Base-by-base conservation (phyloP, 2,113 vertebrate genomes). In the Rhinoptilus africanus region DNA sequence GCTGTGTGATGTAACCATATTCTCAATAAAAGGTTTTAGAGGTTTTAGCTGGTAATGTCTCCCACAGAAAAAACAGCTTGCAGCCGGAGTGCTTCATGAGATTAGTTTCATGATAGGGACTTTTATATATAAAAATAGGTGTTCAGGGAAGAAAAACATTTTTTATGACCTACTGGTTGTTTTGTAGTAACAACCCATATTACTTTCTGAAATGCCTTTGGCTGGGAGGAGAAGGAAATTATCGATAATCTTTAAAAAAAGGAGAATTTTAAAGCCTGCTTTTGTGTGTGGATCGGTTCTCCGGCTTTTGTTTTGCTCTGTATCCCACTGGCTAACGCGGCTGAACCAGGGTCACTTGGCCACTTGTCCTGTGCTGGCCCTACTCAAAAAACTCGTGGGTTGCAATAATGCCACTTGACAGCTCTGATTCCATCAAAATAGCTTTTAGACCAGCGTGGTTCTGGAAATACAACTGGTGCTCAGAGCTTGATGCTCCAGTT, bases 11-110 rank as follows among this genome's bases (percentile, higher is more conserved):
- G 92, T 92, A 93, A 96, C 88, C 83, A 78, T 91, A 88, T 92
- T 96, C 94, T 79, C 95, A 75, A 92, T 86, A 85, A 94, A 97
- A 93, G 92, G 69, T 92, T 96, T 96, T 93, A 93, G 88, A 68
- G 93, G 83, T 92, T 96, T 94, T 89, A 97, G 85, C 85, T 95
- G 93, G 74, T 95, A 63, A 69, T 88, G 91, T 75, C 80, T 94
- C 88, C 79, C 81, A n/a, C 85, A 83, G 83, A 84, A 94, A 94
- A 87, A 82, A 51, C 85, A 86, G 90, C 85, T 83, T 19, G 8
- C 47, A 77, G 78, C 56, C 39, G 6, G 64, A 67, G 41, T 77
- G 45, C 85, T 94, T 66, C 71, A 56, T 11, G 67, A 74, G 91
- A 89, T 96, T 88, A 84, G 30, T 83, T 80, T 77, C 41, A 11